A percentile compares a stretch with the other conserved stretches of the same genome.
Evolutionary conservation across 2,797 vertebrate genomes (phyloP).

Genomic region (Holocentrus rufus): DNA sequence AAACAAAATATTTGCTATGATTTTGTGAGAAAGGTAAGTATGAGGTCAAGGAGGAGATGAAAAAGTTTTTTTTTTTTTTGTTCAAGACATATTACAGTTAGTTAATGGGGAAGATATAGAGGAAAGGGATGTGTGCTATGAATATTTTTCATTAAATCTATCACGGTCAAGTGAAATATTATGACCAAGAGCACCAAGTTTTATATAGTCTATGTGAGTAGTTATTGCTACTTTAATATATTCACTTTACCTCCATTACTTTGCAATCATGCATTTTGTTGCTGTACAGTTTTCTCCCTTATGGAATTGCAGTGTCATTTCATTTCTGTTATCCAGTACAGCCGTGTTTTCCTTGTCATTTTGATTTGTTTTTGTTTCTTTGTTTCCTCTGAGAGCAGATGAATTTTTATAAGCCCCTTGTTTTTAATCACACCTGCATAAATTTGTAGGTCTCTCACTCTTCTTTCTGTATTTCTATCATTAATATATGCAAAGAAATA

Average conservation of each 20-base stretch:
- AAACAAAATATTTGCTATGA: constrained; percentile 41
- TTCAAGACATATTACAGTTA: constrained; percentile 20
- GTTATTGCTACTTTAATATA: constrained; percentile 44
- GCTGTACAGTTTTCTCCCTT: constrained; percentile 7
- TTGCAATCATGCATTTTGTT: constrained; percentile 33
- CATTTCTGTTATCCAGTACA: constrained; percentile 32
- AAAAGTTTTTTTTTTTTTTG: constrained; percentile 48
- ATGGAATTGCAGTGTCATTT: constrained; percentile 28
- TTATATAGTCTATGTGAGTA: constrained; percentile 9
- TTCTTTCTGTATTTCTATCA: constrained; percentile 8
- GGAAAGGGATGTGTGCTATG: constrained; percentile 19
- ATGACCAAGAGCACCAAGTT: constrained; percentile 19
- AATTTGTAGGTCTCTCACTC: constrained; percentile 5
- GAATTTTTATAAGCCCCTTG: not conserved
- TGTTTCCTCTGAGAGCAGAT: constrained; percentile 24
- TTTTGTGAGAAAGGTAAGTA: constrained; percentile 51
- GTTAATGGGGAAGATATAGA: constrained; percentile 3
- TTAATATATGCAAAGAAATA: constrained; percentile 24
- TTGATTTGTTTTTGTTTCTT: constrained; percentile 41
- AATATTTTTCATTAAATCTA: constrained; percentile 50
- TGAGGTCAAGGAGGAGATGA: constrained; percentile 61
- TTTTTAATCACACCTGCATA: not conserved
- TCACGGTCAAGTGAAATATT: constrained; percentile 41
- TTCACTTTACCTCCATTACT: constrained; percentile 40
- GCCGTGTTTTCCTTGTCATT: constrained; percentile 31